Evolutionary conservation across 2,113 vertebrate genomes (phyloP), one percentile per base, ranked within the genome.

Genomic region (Montifringilla adamsi): DNA sequence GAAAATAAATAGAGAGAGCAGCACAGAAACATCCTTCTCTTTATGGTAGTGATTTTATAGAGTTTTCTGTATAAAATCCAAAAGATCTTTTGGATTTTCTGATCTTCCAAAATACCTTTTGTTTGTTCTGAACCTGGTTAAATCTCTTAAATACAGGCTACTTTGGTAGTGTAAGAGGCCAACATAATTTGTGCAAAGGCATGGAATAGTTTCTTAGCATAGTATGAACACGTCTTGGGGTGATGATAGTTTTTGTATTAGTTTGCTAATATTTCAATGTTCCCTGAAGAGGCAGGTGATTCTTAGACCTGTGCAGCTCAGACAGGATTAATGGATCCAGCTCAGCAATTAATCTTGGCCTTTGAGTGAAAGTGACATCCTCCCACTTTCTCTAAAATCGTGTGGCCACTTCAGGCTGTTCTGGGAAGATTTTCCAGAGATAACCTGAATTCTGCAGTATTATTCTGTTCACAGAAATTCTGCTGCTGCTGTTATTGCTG

Each of bases 1-100:
- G 89, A 97, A 94, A 98, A 97, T 97, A 98, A 98, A 97, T 90
- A 93, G 75, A 96, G 92, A 83, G 47, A 52, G 31, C 67, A 96
- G 91, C 81, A 95, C 94, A 77, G 74, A 96, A 97, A 93, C 70
- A 20, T 93, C 50, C 93, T 93, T 77, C 79, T 94, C 75, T 46
- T 83, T 60, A 84, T 37, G 60, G 78, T 24, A 68, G 89, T 18
- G 37, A 92, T 82, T 79, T 93, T 74, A 56, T 84, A 77, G 4
- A 43, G 75, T 70, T 92, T 91, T 92, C 68, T 94, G 86, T 58
- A n/a, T 58, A 23, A 58, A 58, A 78, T n/a, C 82, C 84, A 85
- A 63, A 73, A 33, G 55, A 55, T 70, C 21, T 84, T 69, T 96
- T 35, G 1, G 22, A n/a, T 72, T 92, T 91, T 92, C 68, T 93